Conservation (phyloP, 2,797 vertebrate species). For the Geotrypetes seraphini region DNA sequence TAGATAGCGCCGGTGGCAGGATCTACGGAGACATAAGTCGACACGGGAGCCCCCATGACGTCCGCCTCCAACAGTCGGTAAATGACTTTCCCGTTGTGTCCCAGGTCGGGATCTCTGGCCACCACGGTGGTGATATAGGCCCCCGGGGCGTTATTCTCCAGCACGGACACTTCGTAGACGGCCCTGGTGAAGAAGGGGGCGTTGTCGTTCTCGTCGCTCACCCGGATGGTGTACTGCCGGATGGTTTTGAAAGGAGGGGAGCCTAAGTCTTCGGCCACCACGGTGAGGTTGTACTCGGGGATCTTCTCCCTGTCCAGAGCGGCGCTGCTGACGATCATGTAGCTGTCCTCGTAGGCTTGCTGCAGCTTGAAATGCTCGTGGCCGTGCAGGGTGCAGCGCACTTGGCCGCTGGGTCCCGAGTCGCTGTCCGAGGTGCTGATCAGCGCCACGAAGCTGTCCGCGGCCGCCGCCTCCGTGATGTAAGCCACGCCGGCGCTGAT, state of each 20-base stretch:
- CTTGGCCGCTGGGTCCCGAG: constrained; percentile 74
- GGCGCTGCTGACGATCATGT: constrained; percentile 78
- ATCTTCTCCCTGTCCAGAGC: constrained; percentile 72
- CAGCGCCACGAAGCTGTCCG: constrained; percentile 81
- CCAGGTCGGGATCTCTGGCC: constrained; percentile 74
- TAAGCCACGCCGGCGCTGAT: constrained; percentile 55
- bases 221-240: constrained; percentile 67
- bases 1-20: constrained; percentile 83
- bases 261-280: constrained; percentile 84
- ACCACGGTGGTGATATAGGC: constrained; percentile 77
- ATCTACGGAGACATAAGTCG: constrained; percentile 84
- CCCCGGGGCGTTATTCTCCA: constrained; percentile 81
- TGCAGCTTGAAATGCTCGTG: constrained; percentile 81
- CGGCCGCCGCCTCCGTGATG: constrained; percentile 76
- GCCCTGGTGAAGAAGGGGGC: constrained; percentile 68
- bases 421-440: constrained; percentile 86
- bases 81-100: constrained; percentile 76
- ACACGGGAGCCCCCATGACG: constrained; percentile 70
- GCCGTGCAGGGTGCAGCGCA: constrained; percentile 77
- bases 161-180: constrained; percentile 71
- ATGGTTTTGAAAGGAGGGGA: constrained; percentile 71
- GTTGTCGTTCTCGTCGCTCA: constrained; percentile 88
- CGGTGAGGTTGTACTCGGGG: constrained; percentile 82
- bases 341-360: constrained; percentile 83
- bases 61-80: constrained; percentile 75